A percentile compares a stretch with the other conserved stretches of the same genome.
These are phyloP conservation scores for Amiota communis DNA, from an alignment of 2,888 invertebrate species.

Conservation along the genomic window DNA sequence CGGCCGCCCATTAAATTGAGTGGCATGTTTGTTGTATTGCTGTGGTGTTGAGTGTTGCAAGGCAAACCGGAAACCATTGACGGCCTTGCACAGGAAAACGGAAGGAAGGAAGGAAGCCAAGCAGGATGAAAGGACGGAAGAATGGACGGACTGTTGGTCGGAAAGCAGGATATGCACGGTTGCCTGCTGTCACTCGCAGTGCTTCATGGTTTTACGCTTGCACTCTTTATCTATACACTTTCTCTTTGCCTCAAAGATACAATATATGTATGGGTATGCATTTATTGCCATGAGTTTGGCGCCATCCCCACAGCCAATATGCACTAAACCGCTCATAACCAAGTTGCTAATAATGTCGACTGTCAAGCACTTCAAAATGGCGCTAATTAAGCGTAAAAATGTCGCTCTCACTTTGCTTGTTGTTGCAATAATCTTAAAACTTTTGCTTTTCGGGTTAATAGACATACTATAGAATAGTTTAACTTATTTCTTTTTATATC, in stretches of 20 bases:
- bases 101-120: slow-evolving; percentile 15
- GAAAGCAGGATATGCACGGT: slow-evolving; percentile 20
- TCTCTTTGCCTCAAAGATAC: too few species aligned
- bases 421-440: too few species aligned
- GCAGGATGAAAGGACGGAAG: slow-evolving; percentile 15
- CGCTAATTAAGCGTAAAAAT: slow-evolving; percentile 20
- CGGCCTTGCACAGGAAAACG: slow-evolving; percentile 25
- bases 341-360: neutral
- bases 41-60: neutral
- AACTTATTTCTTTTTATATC: too few species aligned
- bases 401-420: neutral
- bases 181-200: slow-evolving; percentile 1
- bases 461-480: too few species aligned
- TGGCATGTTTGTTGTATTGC: neutral
- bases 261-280: too few species aligned
- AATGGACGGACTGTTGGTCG: slow-evolving; percentile 6
- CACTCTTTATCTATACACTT: too few species aligned
- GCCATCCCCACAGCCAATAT: neutral
- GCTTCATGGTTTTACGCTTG: too few species aligned
- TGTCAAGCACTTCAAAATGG: neutral
- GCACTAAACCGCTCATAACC: neutral
- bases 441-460: too few species aligned
- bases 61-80: slow-evolving; percentile 22
- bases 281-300: neutral
- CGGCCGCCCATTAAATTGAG: neutral